phyloP scores from a whole-genome alignment of 2,888 invertebrate species.

The Drosophila planitibia region DNA sequence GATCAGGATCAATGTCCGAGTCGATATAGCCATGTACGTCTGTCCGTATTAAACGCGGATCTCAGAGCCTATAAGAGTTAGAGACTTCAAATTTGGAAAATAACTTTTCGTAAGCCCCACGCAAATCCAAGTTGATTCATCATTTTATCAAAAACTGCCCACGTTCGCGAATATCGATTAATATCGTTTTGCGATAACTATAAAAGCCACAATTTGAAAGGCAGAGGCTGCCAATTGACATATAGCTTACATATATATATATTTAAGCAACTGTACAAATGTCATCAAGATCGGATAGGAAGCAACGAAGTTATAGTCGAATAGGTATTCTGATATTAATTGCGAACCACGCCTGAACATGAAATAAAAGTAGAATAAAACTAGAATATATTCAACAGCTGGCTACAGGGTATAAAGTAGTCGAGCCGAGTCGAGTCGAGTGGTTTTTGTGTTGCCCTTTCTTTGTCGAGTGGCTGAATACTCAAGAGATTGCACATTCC shows the following conservation, averaged over 20 bases:
- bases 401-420: neutral
- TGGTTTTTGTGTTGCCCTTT: constrained; percentile 3
- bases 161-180: neutral
- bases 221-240: neutral
- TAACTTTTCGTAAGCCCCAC: neutral
- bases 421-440: neutral
- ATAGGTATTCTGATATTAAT: neutral
- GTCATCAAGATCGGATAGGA: neutral
- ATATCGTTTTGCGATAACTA: neutral
- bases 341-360: neutral
- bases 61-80: neutral
- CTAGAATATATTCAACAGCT: neutral
- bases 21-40: neutral
- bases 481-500: constrained; percentile 58
- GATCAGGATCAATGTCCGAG: neutral
- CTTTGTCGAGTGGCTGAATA: constrained; percentile 23
- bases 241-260: neutral
- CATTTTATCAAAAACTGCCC: neutral
- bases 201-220: neutral
- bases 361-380: neutral
- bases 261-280: neutral
- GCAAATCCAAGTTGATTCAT: neutral
- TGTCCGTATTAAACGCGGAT: neutral
- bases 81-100: neutral
- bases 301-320: neutral